Evolutionary conservation across 2,113 vertebrate species (phyloP), one percentile per base, ranked within the genome.

Genomic region (Tretioscincus oriximinensis): DNA sequence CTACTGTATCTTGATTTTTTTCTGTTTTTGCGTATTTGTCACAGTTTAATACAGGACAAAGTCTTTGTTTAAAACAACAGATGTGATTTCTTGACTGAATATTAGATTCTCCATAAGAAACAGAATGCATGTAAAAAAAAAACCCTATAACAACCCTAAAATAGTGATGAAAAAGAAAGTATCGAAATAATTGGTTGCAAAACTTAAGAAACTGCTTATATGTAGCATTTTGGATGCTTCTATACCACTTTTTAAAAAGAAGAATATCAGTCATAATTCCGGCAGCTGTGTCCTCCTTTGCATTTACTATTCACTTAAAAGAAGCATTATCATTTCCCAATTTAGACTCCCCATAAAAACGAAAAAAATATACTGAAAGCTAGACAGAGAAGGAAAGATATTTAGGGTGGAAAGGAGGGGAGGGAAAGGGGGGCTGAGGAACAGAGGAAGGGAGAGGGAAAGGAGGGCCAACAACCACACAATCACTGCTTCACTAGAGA

Each of bases 311-410:
- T 87, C 81, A 87, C 89, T 94, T 94, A 92, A 93, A 92, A 93
- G 90, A 94, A 89, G 92, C 88, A 91, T 92, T 91, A 90, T 88
- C 90, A 89, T 90, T 88, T 92, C 90, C 92, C 88, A 93, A 91
- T 95, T 94, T 95, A 94, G 91, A 84, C 84, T 86, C 93, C 93
- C 95, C 90, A 95, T 94, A 90, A 86, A 91, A 93, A 92, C n/a
- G n/a, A 88, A 9, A 47, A 84, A 84, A 90, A 93, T 92, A 86
- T 91, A 58, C 54, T 92, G 92, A 93, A 93, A 93, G 90, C 87
- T 84, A 87, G 92, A 91, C 95, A 91, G 35, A 5, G 35, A 41
- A 41, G 35, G 35, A 41, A 5, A 41, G 35, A 41, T 41, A 41
- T 41, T 41, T 41, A 5, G 35, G 35, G 35, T 41, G 35, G 35